Evolutionary conservation across 2,113 vertebrate genomes (phyloP), one percentile per base, ranked within the genome.

Genomic region (Pseudolaguvia tuberculata): DNA sequence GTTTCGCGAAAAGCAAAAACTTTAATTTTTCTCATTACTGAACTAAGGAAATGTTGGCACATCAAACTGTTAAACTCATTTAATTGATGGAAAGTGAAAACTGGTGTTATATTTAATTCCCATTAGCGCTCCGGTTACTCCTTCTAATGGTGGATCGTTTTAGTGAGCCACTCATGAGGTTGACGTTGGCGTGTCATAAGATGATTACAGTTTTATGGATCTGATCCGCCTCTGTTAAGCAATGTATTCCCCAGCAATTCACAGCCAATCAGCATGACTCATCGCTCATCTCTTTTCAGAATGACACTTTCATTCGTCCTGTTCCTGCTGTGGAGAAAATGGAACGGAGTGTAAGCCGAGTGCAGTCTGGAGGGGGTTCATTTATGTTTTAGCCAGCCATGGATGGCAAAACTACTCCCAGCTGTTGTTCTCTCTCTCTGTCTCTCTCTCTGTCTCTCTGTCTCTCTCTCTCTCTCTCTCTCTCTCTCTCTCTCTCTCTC

Each of bases 271-370:
- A 56, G 61, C 21, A 20, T 21, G 61, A 29, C 35, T 66, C 72
- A 66, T 66, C 50, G 45, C 58, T 65, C 35, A 62, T 23, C 62
- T 57, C 23, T 48, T 50, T 42, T 70, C 31, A 53, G 29, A 62
- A 25, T 45, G 21, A 62, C 47, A 53, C 57, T 53, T 53, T 39
- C 14, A 70, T 71, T 62, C 17, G 21, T 70, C n/a, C 55, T 21
- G 47, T n/a, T 47, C 52, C 21, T 55, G 75, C 52, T 45, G 48
- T 63, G 47, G 21, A 45, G 48, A 70, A 62, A 53, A 50, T 53
- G 67, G 14, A 77, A 21, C 61, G 52, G 21, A 53, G 57, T 63
- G 35, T 76, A 76, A 76, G 67, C 65, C 58, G 13, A 61, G 56
- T 66, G 25, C 23, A 69, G 55, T 15, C 31, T 62, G 39, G n/a